phyloP scores from a whole-genome alignment of 2,888 invertebrate species.

The Sesia bembeciformis region DNA sequence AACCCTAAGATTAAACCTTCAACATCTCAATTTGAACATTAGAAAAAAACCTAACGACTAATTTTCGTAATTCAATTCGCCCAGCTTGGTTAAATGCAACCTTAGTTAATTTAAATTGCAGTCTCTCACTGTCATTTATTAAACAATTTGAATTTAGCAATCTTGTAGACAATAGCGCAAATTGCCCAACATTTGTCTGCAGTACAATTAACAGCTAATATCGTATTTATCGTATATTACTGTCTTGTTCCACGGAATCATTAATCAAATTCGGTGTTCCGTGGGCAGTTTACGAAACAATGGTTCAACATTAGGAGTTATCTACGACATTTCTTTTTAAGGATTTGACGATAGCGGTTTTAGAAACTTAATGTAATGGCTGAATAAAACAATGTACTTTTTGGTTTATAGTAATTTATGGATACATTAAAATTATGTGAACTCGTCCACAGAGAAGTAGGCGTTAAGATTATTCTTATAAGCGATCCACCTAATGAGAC shows the following conservation, averaged over 20 bases:
- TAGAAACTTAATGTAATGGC: not conserved
- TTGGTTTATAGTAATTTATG: too few species aligned
- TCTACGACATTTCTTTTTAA: not conserved
- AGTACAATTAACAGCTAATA: not conserved
- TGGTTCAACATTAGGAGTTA: not conserved
- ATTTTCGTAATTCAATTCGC: too few species aligned
- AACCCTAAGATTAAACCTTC: too few species aligned
- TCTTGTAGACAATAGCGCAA: slow-evolving; percentile 1
- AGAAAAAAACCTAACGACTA: too few species aligned
- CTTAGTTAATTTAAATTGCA: too few species aligned
- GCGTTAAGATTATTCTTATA: too few species aligned
- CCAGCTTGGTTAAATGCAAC: too few species aligned
- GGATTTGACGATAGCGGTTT: not conserved
- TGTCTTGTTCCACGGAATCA: slow-evolving; percentile 23
- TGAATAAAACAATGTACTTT: not conserved
- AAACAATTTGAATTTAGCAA: not conserved
- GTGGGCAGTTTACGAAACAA: slow-evolving; percentile 8
- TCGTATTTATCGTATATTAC: not conserved
- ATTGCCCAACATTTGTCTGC: slow-evolving; percentile 1
- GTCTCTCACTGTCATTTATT: too few species aligned
- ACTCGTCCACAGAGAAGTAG: too few species aligned
- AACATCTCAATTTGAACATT: too few species aligned
- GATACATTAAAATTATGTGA: too few species aligned
- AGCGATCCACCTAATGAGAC: too few species aligned
- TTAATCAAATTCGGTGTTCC: slow-evolving; percentile 48